Conservation (phyloP, 1,140 invertebrate species). For the Macrosteles quadrilineatus region DNA sequence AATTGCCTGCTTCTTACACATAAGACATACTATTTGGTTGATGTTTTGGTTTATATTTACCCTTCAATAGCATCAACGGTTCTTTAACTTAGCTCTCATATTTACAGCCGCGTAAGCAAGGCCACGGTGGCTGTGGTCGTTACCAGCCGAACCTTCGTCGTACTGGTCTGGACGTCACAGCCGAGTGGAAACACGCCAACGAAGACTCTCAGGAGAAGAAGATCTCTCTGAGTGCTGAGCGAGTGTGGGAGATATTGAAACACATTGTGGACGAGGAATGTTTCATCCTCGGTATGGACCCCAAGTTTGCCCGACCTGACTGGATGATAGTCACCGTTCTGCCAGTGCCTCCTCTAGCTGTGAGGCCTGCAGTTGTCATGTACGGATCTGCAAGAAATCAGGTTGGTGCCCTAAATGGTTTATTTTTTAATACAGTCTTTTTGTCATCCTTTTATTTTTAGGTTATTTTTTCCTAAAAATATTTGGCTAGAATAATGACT, state of each 20-base stretch:
- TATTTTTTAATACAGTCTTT: too few relatives aligned
- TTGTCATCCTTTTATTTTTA: too few relatives aligned
- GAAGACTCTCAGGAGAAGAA: slow-evolving; percentile 98
- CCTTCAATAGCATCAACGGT: too few relatives aligned
- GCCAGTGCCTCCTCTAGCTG: slow-evolving; percentile 93
- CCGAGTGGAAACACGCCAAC: slow-evolving; percentile 98
- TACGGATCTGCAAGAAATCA: slow-evolving; percentile 97
- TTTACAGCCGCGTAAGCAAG: slow-evolving; percentile 63
- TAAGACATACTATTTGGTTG: too few relatives aligned
- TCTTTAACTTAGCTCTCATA: too few relatives aligned
- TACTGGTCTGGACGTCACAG: slow-evolving; percentile 87
- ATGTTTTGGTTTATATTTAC: too few relatives aligned
- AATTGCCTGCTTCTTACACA: too few relatives aligned
- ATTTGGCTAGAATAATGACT: too few relatives aligned
- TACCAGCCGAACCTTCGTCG: slow-evolving; percentile 93
- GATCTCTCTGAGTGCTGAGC: slow-evolving; percentile 88
- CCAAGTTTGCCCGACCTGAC: slow-evolving; percentile 94
- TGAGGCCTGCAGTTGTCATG: slow-evolving; percentile 97
- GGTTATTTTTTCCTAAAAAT: too few relatives aligned
- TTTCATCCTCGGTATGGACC: slow-evolving; percentile 93
- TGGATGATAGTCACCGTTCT: slow-evolving; percentile 99
- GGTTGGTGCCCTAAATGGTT: too few relatives aligned
- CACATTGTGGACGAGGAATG: slow-evolving; percentile 98
- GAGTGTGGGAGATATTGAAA: slow-evolving; percentile 96
- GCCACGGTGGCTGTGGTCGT: slow-evolving; percentile 95